Evolutionary conservation across 1,140 invertebrate genomes (phyloP), one percentile per base, ranked within the genome.

Genomic region (Calliopsis andreniformis): DNA sequence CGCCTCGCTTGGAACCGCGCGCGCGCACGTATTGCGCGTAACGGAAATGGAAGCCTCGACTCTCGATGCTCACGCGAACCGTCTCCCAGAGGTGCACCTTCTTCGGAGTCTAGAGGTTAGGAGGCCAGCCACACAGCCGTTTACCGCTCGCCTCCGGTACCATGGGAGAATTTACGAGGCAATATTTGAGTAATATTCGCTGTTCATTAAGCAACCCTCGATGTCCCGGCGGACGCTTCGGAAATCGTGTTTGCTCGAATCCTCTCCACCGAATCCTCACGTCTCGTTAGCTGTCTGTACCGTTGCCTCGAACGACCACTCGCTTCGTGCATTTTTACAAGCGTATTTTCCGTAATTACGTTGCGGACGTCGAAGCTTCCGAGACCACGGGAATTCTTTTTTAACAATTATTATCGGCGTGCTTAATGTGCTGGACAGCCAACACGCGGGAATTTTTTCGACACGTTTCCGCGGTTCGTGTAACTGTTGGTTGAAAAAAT

Each of bases 41-140:
- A 83, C 82, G 82, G 82, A 83, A 79, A 82, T 70, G 43, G 64
- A 61, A 82, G 61, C 35, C 64, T 66, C 28, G 63, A 71, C 45
- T 61, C 80, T 20, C n/a, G 61, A 47, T 59, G 67, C 64, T 83
- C 70, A 63, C 80, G 80, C 75, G 82, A 78, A 39, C 61, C 42
- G 51, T 55, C 43, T 35, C 68, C 35, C 66, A 18, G n/a, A n/a
- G 53, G 25, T 28, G 53, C 75, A n/a, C 69, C 71, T 59, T 63
- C 47, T 28, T 32, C 20, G 28, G 42, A 71, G 53, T 79, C 82
- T 83, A 76, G 70, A 53, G 82, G 82, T 83, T 83, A 83, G 76
- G 47, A 79, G 82, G 82, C 73, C 82, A 75, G 42, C 25, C 66
- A 45, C 32, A 55, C 66, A 43, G 68, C 70, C 73, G 75, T 83